These are phyloP conservation scores for Coenonympha arcania DNA, from an alignment of 2,888 invertebrate species.

Conservation along the genomic window DNA sequence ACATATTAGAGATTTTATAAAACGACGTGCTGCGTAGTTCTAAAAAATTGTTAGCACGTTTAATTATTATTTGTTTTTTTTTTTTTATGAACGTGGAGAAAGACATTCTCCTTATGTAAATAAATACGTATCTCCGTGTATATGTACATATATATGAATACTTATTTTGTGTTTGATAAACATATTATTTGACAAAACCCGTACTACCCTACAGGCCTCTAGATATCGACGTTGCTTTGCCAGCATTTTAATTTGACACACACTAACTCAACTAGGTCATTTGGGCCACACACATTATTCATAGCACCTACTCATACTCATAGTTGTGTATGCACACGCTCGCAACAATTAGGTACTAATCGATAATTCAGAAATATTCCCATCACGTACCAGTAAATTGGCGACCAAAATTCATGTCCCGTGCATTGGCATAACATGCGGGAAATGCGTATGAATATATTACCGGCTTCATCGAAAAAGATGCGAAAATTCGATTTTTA, in stretches of 20 bases:
- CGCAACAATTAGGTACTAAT: conserved; percentile 41
- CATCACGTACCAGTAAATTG: conserved; percentile 52
- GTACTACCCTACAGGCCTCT: no score
- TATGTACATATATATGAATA: no score
- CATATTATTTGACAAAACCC: no score
- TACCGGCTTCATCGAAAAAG: conserved; percentile 40
- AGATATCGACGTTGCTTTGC: no score
- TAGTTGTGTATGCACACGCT: neutral
- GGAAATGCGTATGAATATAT: conserved; percentile 48
- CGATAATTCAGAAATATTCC: conserved; percentile 44
- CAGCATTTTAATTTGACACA: neutral
- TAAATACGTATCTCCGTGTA: no score
- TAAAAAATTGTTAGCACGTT: no score
- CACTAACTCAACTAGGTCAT: neutral
- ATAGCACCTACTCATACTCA: neutral
- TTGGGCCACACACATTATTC: neutral
- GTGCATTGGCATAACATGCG: conserved; percentile 43
- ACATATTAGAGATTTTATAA: no score
- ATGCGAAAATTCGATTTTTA: conserved; percentile 42
- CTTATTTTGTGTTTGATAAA: no score
- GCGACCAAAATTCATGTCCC: conserved; percentile 41
- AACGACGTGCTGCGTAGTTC: no score
- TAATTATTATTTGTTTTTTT: no score
- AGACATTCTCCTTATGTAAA: no score
- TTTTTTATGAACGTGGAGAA: no score